Evolutionary conservation across 2,888 invertebrate genomes (phyloP).

Genomic region (Hesperia comma): DNA sequence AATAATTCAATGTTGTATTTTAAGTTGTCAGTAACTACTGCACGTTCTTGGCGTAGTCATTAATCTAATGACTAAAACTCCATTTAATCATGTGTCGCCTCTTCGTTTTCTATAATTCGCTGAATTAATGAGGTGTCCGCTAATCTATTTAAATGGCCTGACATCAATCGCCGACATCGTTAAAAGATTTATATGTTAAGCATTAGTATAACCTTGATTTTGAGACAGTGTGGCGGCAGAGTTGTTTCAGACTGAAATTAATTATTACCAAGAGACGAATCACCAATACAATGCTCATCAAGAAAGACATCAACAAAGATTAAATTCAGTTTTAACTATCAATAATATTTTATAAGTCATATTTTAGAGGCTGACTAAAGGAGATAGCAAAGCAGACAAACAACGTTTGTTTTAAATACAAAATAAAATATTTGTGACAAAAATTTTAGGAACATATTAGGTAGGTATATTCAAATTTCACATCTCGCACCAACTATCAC

Average conservation of each 20-base stretch:
- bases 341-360: too few relatives aligned
- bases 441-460: too few relatives aligned
- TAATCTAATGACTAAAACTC: constrained; percentile 17
- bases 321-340: too few relatives aligned
- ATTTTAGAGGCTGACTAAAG: too few relatives aligned
- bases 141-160: constrained; percentile 41
- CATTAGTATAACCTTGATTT: constrained; percentile 43
- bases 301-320: too few relatives aligned
- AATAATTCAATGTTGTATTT: constrained; percentile 8
- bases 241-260: constrained; percentile 18
- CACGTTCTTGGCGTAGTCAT: constrained; percentile 8
- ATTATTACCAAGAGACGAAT: background rate
- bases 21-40: constrained; percentile 16
- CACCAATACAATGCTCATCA: too few relatives aligned
- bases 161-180: constrained; percentile 45
- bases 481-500: too few relatives aligned
- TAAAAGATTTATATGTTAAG: constrained; percentile 42
- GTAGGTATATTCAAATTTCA: too few relatives aligned
- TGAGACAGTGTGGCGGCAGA: constrained; percentile 48
- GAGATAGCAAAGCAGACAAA: too few relatives aligned
- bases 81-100: constrained; percentile 1
- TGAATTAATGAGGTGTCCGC: constrained; percentile 43
- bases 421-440: too few relatives aligned
- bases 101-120: constrained; percentile 10
- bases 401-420: too few relatives aligned